Evolutionary conservation across 2,113 vertebrate genomes (phyloP).

Genomic region (Myrmophylax atrothorax): DNA sequence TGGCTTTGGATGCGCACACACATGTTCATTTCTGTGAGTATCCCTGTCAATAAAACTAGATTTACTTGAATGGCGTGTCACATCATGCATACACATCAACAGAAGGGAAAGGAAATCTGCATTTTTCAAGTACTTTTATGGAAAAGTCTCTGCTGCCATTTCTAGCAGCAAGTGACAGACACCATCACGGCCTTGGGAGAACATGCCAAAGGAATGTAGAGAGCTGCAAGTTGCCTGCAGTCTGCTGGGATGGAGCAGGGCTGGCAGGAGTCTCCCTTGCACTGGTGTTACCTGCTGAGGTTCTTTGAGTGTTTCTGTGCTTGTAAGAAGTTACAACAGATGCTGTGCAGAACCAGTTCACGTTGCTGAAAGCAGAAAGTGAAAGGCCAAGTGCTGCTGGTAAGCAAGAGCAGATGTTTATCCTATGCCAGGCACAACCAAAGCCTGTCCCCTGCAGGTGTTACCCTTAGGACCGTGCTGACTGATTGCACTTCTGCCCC

Average conservation of each 20-base stretch:
- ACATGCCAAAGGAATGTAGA: rapidly evolving
- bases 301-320: neutral
- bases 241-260: neutral
- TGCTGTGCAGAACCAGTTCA: neutral
- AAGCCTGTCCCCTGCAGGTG: constrained; percentile 8
- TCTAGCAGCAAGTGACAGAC: neutral
- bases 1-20: neutral
- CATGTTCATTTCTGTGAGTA: neutral
- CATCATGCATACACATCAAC: neutral
- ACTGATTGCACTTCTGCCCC: neutral
- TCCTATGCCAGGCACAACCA: neutral
- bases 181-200: rapidly evolving
- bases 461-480: rapidly evolving
- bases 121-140: constrained; percentile 16
- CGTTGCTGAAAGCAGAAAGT: constrained; percentile 24
- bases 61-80: neutral
- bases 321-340: neutral
- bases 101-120: neutral
- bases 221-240: neutral
- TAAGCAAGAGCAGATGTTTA: constrained; percentile 22
- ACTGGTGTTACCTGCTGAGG: neutral
- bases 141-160: neutral
- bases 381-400: constrained; percentile 33
- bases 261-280: neutral
- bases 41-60: neutral